phyloP scores from a whole-genome alignment of 2,888 invertebrate species.

The Oegoconia quadripuncta region DNA sequence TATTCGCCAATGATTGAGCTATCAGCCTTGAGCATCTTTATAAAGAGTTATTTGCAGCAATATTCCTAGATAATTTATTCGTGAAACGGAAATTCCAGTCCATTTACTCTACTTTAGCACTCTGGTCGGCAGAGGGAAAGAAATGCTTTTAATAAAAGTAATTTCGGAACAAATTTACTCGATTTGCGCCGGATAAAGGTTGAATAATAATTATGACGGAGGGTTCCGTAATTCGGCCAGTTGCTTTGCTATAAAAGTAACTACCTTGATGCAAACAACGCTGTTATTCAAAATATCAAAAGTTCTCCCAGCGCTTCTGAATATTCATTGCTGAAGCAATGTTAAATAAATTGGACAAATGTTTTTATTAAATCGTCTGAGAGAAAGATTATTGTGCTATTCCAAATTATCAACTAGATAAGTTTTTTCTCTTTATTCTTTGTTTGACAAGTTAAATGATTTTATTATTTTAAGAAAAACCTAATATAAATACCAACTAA shows the following conservation, averaged over 20 bases:
- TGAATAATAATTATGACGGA: slow-evolving; percentile 65
- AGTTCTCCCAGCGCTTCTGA: slow-evolving; percentile 33
- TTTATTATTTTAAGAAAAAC: too few relatives aligned
- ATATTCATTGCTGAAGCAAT: slow-evolving; percentile 39
- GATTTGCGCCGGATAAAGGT: slow-evolving; percentile 64
- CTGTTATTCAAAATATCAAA: slow-evolving; percentile 40
- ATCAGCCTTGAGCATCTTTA: slow-evolving; percentile 30
- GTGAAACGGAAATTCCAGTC: slow-evolving; percentile 66
- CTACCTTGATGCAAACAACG: slow-evolving; percentile 26
- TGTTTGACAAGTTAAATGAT: too few relatives aligned
- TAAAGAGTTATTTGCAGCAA: slow-evolving; percentile 54
- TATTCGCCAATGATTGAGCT: slow-evolving; percentile 22
- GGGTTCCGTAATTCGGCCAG: slow-evolving; percentile 51
- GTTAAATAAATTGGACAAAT: slow-evolving; percentile 31
- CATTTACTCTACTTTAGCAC: slow-evolving; percentile 72
- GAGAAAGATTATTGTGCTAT: slow-evolving; percentile 4
- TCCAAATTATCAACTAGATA: too few relatives aligned
- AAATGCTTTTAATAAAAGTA: slow-evolving; percentile 75
- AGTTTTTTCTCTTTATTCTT: too few relatives aligned
- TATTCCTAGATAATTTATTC: slow-evolving; percentile 65
- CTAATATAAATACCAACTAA: too few relatives aligned
- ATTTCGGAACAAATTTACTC: slow-evolving; percentile 69
- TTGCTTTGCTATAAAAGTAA: slow-evolving; percentile 41
- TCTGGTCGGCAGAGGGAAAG: slow-evolving; percentile 63
- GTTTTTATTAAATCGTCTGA: slow-evolving; percentile 11